Conservation (phyloP, 1,140 invertebrate genomes). For the Zaprionus ghesquierei region DNA sequence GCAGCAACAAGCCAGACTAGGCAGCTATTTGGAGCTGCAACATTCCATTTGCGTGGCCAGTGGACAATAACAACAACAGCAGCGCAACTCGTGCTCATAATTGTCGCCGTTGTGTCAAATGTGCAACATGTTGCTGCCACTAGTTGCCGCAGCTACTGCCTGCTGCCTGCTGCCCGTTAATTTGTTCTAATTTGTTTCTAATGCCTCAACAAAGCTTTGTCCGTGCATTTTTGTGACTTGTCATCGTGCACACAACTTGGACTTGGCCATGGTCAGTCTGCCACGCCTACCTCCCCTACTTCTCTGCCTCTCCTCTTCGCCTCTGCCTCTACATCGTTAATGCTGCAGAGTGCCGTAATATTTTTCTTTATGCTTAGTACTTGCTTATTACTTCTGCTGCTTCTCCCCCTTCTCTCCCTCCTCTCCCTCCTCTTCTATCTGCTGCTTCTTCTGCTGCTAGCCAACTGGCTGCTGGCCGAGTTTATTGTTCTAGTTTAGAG, state of each 20-base stretch:
- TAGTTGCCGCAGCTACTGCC: slow-evolving; percentile 4
- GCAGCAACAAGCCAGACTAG: neutral
- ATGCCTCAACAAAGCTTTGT: slow-evolving; percentile 26
- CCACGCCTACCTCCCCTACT: neutral
- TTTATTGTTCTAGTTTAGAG: slow-evolving; percentile 70
- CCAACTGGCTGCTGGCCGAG: slow-evolving; percentile 49
- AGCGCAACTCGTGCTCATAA: slow-evolving; percentile 68
- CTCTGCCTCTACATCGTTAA: slow-evolving; percentile 30
- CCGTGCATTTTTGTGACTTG: slow-evolving; percentile 46
- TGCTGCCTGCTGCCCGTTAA: slow-evolving; percentile 21
- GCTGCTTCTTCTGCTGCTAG: neutral
- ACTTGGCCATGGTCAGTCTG: neutral
- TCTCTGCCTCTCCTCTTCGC: neutral
- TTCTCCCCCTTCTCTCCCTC: slow-evolving; percentile 8
- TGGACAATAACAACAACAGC: slow-evolving; percentile 11
- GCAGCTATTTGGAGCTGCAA: slow-evolving; percentile 11
- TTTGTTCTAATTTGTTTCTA: slow-evolving; percentile 65
- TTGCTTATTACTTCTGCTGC: slow-evolving; percentile 45
- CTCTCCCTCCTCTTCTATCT: neutral
- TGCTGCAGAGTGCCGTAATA: slow-evolving; percentile 67
- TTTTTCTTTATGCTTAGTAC: slow-evolving; percentile 61
- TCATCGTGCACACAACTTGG: slow-evolving; percentile 40
- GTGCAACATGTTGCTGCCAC: slow-evolving; percentile 11
- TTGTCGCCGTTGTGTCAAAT: slow-evolving; percentile 52
- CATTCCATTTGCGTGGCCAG: slow-evolving; percentile 44